These are phyloP conservation scores for Rutilus rutilus DNA, from an alignment of 2,113 vertebrate species.

Conservation along the genomic window DNA sequence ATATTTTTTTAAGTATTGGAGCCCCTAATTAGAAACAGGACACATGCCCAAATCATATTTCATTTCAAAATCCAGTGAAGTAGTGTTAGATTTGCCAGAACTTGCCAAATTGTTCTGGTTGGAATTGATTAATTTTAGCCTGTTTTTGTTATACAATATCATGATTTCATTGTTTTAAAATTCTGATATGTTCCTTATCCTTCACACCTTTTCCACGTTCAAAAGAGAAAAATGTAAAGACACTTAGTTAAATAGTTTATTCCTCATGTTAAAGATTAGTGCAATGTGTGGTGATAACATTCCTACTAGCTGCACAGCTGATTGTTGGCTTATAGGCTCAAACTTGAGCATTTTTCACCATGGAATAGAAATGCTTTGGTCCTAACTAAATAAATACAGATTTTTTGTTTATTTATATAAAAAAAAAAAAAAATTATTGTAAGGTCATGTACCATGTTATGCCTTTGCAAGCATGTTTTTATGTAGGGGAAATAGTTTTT, in stretches of 20 bases:
- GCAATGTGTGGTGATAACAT: not conserved
- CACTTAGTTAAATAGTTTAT: constrained; percentile 36
- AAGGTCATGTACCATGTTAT: constrained; percentile 6
- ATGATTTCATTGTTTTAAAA: constrained; percentile 46
- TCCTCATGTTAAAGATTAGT: constrained; percentile 24
- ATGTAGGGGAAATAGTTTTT: not conserved
- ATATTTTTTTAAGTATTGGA: constrained; percentile 22
- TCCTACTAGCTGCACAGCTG: not conserved
- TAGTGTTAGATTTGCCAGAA: constrained; percentile 16
- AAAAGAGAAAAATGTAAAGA: constrained; percentile 20
- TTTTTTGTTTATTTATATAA: not conserved
- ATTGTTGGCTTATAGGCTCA: constrained; percentile 14
- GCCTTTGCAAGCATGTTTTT: not conserved
- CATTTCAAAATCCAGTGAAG: constrained; percentile 34
- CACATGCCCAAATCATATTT: constrained; percentile 1
- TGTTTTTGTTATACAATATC: constrained; percentile 59
- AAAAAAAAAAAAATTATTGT: not conserved
- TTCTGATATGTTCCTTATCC: constrained; percentile 27
- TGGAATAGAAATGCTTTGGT: not conserved
- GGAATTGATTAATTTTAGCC: constrained; percentile 51
- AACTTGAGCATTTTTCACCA: constrained; percentile 39
- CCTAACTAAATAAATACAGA: not conserved
- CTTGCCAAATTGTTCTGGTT: constrained; percentile 55
- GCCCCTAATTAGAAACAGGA: not conserved
- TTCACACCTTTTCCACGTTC: constrained; percentile 13